A percentile compares a stretch with the other conserved stretches of the same genome.
Evolutionary conservation across 1,140 invertebrate genomes (phyloP).

Genomic region (Brachionus manjavacas): DNA sequence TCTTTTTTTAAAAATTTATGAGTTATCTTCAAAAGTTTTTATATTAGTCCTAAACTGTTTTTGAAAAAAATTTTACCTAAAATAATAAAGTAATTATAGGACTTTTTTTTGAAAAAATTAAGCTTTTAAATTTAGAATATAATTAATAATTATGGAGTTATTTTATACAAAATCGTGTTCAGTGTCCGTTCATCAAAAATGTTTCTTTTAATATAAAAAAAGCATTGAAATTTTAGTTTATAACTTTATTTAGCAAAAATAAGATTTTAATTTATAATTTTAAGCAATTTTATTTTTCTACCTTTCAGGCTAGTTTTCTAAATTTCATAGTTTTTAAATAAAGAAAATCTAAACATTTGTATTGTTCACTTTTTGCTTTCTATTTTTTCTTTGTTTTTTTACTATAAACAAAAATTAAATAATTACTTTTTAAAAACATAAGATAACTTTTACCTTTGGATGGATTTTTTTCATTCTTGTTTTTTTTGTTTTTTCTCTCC

Average conservation of each 20-base stretch:
- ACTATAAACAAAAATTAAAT: neutral
- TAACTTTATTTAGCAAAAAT: neutral
- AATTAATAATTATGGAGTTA: too few relatives aligned
- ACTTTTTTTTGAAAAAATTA: too few relatives aligned
- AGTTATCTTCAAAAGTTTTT: too few relatives aligned
- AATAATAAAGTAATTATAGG: too few relatives aligned
- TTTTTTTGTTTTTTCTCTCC: neutral
- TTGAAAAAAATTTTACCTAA: too few relatives aligned
- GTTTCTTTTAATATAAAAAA: too few relatives aligned
- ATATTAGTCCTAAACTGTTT: too few relatives aligned
- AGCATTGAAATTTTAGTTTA: neutral
- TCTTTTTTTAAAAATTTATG: too few relatives aligned
- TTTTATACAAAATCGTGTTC: too few relatives aligned
- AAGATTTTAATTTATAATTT: neutral
- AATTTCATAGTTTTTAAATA: neutral
- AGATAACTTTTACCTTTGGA: neutral
- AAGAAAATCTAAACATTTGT: neutral
- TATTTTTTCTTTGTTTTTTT: neutral
- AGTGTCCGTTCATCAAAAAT: too few relatives aligned
- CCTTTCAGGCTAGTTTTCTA: neutral
- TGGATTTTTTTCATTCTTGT: neutral
- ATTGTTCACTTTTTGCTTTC: neutral
- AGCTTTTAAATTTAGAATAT: too few relatives aligned
- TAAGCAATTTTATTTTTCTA: neutral
- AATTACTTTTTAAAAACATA: neutral